These are phyloP conservation scores for Opisthocomus hoazin DNA, from an alignment of 2,113 vertebrate species.

Conservation along the genomic window DNA sequence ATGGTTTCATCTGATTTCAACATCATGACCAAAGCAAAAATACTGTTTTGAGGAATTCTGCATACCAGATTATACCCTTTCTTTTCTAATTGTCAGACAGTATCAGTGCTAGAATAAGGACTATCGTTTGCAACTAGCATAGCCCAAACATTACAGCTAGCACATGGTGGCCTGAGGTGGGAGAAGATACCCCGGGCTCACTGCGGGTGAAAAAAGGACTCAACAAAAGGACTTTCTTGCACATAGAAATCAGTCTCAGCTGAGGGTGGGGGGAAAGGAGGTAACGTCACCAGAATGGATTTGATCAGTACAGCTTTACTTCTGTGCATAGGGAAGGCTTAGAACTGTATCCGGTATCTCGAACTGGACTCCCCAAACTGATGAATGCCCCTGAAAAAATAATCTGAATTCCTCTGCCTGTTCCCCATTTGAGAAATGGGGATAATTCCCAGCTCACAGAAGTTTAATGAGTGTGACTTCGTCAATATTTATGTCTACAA, in stretches of 20 bases:
- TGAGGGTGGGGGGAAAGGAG: not conserved
- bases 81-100: not conserved
- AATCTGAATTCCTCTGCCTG: not conserved
- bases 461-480: constrained; percentile 47
- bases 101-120: not conserved
- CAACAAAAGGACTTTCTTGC: not conserved
- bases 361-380: not conserved
- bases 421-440: not conserved
- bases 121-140: fast-evolving
- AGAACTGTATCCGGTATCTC: not conserved
- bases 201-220: not conserved
- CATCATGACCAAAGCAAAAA: not conserved
- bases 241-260: not conserved
- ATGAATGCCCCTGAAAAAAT: not conserved
- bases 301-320: not conserved
- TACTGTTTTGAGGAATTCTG: not conserved
- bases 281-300: not conserved
- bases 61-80: not conserved
- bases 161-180: fast-evolving
- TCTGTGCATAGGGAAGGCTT: not conserved
- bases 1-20: not conserved
- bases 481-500: constrained; percentile 57
- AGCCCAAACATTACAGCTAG: not conserved
- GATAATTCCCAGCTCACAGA: constrained; percentile 35
- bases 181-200: not conserved